Evolutionary conservation across 2,113 vertebrate genomes (phyloP).

Genomic region (Helogale parvula): DNA sequence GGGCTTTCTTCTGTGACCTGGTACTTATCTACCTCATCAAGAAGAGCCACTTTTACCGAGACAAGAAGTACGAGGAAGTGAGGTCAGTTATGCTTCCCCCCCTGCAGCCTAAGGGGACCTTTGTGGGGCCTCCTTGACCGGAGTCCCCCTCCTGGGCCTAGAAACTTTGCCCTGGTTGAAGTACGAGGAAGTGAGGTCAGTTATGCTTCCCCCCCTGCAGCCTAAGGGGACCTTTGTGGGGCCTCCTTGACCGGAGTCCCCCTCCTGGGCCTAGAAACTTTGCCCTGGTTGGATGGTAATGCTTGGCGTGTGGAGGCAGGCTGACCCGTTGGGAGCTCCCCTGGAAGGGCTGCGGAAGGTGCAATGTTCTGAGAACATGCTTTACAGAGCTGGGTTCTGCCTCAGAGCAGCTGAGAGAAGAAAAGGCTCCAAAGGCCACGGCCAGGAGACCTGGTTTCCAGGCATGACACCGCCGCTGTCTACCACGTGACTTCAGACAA

Average conservation of each 20-base stretch:
- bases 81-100: constrained; percentile 85
- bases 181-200: constrained; percentile 95
- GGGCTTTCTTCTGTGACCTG: constrained; percentile 95
- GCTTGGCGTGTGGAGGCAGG: neutral
- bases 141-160: neutral
- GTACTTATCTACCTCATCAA: constrained; percentile 96
- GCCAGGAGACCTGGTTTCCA: neutral
- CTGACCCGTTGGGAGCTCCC: neutral
- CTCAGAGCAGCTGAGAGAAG: neutral
- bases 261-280: neutral
- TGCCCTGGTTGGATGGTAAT: neutral
- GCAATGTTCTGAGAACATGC: neutral
- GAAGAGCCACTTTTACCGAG: constrained; percentile 94
- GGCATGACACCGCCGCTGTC: neutral
- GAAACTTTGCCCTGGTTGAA: constrained; percentile 78
- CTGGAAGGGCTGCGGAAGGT: neutral
- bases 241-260: too few relatives aligned
- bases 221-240: neutral
- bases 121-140: neutral
- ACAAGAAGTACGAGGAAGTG: constrained; percentile 95
- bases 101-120: neutral
- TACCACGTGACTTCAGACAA: neutral
- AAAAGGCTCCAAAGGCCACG: rapidly evolving
- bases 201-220: neutral
- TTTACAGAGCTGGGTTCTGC: neutral